A percentile compares a stretch with the other conserved stretches of the same genome.
These are phyloP conservation scores for Schizopygopsis pylzovi DNA, from an alignment of 2,797 vertebrate genomes.

Conservation along the genomic window DNA sequence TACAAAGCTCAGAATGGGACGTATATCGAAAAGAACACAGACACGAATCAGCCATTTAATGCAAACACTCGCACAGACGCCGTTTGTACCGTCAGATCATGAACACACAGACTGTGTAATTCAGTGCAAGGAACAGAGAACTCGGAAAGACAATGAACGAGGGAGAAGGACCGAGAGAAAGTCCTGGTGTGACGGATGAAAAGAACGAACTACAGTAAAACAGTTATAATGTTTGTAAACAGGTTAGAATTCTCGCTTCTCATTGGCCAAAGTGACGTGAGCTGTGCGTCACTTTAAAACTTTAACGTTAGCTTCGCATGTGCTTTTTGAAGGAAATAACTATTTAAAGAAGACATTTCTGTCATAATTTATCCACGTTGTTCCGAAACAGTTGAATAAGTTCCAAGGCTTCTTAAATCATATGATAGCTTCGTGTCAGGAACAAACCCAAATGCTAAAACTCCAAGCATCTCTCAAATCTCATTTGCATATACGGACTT, in stretches of 20 bases:
- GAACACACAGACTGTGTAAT: slow-evolving; percentile 65
- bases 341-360: background rate
- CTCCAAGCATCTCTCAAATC: background rate
- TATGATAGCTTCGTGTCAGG: background rate
- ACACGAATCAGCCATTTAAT: slow-evolving; percentile 11
- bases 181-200: background rate
- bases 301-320: too few relatives aligned
- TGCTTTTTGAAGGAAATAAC: background rate
- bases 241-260: background rate
- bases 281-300: background rate
- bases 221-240: slow-evolving; percentile 12
- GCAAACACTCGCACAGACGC: slow-evolving; percentile 20
- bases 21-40: background rate
- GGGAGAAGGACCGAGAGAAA: background rate
- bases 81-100: slow-evolving; percentile 11
- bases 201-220: background rate
- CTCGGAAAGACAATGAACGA: background rate
- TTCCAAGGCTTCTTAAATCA: background rate
- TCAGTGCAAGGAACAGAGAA: slow-evolving; percentile 62
- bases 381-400: background rate
- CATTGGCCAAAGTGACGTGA: background rate
- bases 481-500: background rate
- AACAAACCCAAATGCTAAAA: background rate
- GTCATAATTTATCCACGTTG: background rate
- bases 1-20: background rate